Base-by-base conservation (phyloP, 2,113 vertebrate species). In the Aramus guarauna region DNA sequence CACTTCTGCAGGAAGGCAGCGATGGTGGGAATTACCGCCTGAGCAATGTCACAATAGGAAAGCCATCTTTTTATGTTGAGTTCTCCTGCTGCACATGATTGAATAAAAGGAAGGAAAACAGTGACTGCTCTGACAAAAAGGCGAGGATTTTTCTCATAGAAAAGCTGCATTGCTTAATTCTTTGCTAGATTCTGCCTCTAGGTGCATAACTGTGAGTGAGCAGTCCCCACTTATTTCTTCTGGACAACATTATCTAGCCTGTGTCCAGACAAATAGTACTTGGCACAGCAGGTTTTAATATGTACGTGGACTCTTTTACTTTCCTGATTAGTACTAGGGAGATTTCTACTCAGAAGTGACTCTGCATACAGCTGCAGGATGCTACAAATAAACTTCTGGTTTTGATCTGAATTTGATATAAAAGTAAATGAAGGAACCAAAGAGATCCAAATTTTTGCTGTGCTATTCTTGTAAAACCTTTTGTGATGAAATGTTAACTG, bases 1-100 rank as follows among this genome's bases (percentile, higher is more conserved):
- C 10, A 0, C 34, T 59, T 39, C 19, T 45, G 56, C 36, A 21
- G 56, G 43, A 17, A 62, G 56, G 63, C 32, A 27, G 21, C 4
- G 2, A 7, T 52, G 26, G 12, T 63, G 41, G 37, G 34, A 71
- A 16, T 34, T 39, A 3, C 26, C 36, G 26, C 1, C 0, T 11
- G n/a, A 52, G 52, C 52, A 2, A 2, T 21, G 5, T 72, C 5
- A 0, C 13, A 15, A 50, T 11, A 48, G 75, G 37, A 85, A 76
- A 71, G n/a, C 26, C 2, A 1, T 32, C 74, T 60, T 21, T 27
- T 58, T 45, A 29, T 32, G 18, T 37, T 68, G n/a, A 55, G 37
- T 48, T 34, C 47, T 68, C 6, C 43, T 23, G 37, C 78, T 66
- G 37, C 52, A 45, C 29, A 53, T 15, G 16, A 1, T 24, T 34